Base-by-base conservation (phyloP, 2,113 vertebrate species). In the Tetraodon nigroviridis region DNA sequence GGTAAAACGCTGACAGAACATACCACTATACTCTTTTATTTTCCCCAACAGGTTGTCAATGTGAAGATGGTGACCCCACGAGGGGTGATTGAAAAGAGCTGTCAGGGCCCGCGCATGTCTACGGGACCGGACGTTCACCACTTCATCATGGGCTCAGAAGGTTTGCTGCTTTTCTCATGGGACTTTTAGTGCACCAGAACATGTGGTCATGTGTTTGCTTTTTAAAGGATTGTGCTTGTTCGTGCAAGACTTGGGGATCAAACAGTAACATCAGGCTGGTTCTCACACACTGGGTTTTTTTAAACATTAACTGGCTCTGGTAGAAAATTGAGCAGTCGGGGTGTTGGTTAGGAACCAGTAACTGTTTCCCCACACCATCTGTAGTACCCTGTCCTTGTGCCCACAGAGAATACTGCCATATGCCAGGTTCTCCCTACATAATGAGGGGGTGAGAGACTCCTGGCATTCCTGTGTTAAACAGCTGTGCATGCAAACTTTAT, bases 131-230 rank as follows among this genome's bases (percentile, higher is more conserved):
- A 99, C 78, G 90, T 99, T 71, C 93, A 99, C 89, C 96, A 99
- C 90, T 98, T 98, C 91, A 98, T 99, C 86, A 86, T 99, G 93
- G 97, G 97, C 84, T 99, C 97, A 64, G 97, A 99, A 94, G 97
- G 97, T 99, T 91, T 62, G 81, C 47, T 37, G 2, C 21, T 18
- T 45, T 46, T 65, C 32, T 63, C 37, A 6, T 41, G 18, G 45
- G 60, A 61, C 61, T 48, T 46, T 55, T 18, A 14, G 49, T 51
- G 8, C 46, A 21, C 18, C 13, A 7, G 7, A n/a, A n/a, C 63
- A 53, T 42, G 27, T 50, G 40, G 5, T 8, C 40, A 48, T 2
- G 32, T 63, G 57, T 65, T 40, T 51, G 37, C 7, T 37, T 22
- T 44, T 37, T 37, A 11, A 37, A 37, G 11, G 19, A 60, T 29